Base-by-base conservation (phyloP, 2,888 invertebrate species). In the Danaus chrysippus region DNA sequence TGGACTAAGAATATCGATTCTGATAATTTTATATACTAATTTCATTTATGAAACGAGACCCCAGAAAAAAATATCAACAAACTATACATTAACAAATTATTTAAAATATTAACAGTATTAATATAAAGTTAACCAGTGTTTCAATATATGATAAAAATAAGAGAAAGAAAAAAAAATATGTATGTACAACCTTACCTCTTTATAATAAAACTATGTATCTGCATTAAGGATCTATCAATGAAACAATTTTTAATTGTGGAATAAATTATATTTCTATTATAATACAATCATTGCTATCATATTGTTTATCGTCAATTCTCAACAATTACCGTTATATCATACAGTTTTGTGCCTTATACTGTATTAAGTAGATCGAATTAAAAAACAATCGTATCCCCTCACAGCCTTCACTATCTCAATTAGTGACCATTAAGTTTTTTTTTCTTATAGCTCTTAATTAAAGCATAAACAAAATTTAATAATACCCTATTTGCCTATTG, bases 221-320 rank as follows among this genome's bases (percentile, higher is more conserved):
- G 23, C 23, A 5, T 34, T 34, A 34, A 34, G 23, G 23, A 6
- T 34, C 23, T 15, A 15, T 17, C 17, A 59, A 65, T 62, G 67
- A 66, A 67, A 69, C 42, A 56, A 58, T 44, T 60, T 69, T 71
- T 52, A 59, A 64, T 78, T 74, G 77, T 82, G 81, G 83, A 89
- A 89, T 90, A 89, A 90, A 85, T 90, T 90, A 89, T 89, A 89
- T 87, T 86, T 85, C 81, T 86, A 80, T 83, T 82, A 82, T 82
- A 77, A 76, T 85, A 87, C 82, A 86, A 86, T 87, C 79, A 68
- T 71, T 68, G 64, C 68, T 71, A 82, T 84, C 78, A 81, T 81
- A 76, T 75, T 78, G 83, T 82, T 82, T 78, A 82, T 84, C 79
- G 88, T 88, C 89, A 88, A 83, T 79, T 84, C 82, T 86, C 83